Base-by-base conservation (phyloP, 2,113 vertebrate genomes). In the Varanus salvator region DNA sequence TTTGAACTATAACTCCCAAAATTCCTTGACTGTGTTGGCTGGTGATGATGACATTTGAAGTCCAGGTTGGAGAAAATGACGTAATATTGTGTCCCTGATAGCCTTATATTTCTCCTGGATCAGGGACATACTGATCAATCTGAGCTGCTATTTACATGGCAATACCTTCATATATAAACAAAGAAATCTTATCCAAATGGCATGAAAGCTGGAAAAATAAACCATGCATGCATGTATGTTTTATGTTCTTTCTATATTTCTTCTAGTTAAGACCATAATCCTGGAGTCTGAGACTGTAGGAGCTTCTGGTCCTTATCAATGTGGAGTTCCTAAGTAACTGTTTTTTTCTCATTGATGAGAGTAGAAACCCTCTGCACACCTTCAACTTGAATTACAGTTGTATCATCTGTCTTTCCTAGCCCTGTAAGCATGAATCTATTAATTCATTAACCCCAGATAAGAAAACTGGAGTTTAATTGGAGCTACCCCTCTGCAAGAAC, bases 161-260 rank as follows among this genome's bases (percentile, higher is more conserved):
- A 8, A 9, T 64, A 38, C 0, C 0, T 11, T 38, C 83, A 0
- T 0, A 0, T 29, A 0, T 44, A 6, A 74, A 8, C 44, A 48
- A 0, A 0, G 8, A 31, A 48, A 44, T 25, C 48, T 85, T 72
- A 52, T 54, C 54, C 14, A 60, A 86, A 87, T 1, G 29, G 34
- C 38, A 64, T n/a, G 50, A 52, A 21, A 17, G 1, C 0, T 85
- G 69, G 38, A 4, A 15, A 66, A 68, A 84, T 25, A 66, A 8
- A 50, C 69, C 19, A 11, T 69, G 9, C 12, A 6, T 48, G 38
- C 11, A 78, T 78, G 25, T 27, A 29, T 3, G 12, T 52, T 78
- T 52, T 29, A 78, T 14, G 21, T 44, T 68, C 34, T 68, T 84
- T 34, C 60, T 68, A 31, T 48, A 66, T 85, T 71, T 71, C 15